Base-by-base conservation (phyloP, 1,140 invertebrate species). In the Zelostemma sp. region DNA sequence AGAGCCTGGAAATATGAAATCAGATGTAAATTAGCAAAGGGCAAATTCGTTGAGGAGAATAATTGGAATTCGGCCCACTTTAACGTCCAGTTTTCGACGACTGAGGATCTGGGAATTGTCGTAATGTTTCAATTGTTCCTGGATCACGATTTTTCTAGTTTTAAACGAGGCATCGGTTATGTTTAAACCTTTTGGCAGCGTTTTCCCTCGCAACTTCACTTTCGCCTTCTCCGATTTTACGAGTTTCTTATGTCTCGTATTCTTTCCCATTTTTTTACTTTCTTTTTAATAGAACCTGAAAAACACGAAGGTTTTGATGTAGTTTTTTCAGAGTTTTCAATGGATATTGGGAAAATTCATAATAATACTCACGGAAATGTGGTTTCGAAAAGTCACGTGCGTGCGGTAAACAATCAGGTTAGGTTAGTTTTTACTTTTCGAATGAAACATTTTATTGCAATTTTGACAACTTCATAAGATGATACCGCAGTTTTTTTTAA, bases 141-240 rank as follows among this genome's bases (percentile, higher is more conserved):
- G 88, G 33, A 97, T 88, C 6, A 94, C 84, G 69, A 97, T 95
- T 77, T 95, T 93, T 72, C 93, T 93, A 1, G 95, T 89, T 89
- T 95, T 96, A 76, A 97, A 97, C 72, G 91, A 89, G 0, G 93
- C 92, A 77, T 95, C 90, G 0, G 95, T 97, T 1, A 93, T 89
- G 88, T 97, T 97, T 40, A 91, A 89, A 9, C 92, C 91, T 83
- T 92, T 93, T 0, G 92, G 91, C 41, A 93, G 78, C 56, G 85
- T 75, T 76, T 89, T 90, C 72, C 89, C 90, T 80, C 93, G 93
- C 25, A 94, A 79, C 79, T 94, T 93, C 0, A 91, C 89, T 87
- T 93, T 95, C 0, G 90, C 85, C 72, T 92, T 93, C 81, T 95
- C 92, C 2, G 90, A 88, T 77, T 91, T 92, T 2, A 92, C 71